Evolutionary conservation across 1,140 invertebrate species (phyloP).

Genomic region (Potamilus streckersoni): DNA sequence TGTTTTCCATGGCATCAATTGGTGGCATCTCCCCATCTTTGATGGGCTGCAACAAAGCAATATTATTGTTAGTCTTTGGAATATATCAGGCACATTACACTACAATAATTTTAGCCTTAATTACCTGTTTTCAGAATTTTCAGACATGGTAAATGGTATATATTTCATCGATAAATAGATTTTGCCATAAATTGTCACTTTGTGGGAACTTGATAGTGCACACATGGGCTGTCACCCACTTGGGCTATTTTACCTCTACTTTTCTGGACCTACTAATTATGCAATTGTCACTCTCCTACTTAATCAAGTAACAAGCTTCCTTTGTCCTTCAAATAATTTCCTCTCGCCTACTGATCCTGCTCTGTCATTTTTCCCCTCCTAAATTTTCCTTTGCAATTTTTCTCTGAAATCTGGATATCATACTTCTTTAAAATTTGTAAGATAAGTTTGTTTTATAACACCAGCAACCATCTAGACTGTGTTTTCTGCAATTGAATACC

Average conservation of each 20-base stretch:
- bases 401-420: too few species aligned
- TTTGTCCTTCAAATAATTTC: too few species aligned
- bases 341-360: too few species aligned
- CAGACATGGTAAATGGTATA: neutral
- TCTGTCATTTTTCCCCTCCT: too few species aligned
- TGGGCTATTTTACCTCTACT: neutral
- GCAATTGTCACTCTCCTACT: too few species aligned
- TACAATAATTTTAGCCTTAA: neutral
- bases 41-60: conserved; percentile 52
- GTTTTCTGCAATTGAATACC: too few species aligned
- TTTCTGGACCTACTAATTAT: too few species aligned
- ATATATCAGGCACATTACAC: neutral
- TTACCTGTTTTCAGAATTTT: neutral
- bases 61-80: neutral
- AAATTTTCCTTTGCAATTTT: too few species aligned
- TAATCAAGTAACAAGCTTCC: too few species aligned
- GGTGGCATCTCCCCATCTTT: conserved; percentile 64
- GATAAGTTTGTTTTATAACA: too few species aligned
- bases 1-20: conserved; percentile 58
- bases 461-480: too few species aligned
- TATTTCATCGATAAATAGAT: neutral
- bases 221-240: neutral
- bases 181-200: neutral
- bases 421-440: too few species aligned
- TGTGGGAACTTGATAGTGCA: neutral